A percentile compares a stretch with the other conserved stretches of the same genome.
Evolutionary conservation across 2,113 vertebrate species (phyloP).

Genomic region (Chaetops frenatus): DNA sequence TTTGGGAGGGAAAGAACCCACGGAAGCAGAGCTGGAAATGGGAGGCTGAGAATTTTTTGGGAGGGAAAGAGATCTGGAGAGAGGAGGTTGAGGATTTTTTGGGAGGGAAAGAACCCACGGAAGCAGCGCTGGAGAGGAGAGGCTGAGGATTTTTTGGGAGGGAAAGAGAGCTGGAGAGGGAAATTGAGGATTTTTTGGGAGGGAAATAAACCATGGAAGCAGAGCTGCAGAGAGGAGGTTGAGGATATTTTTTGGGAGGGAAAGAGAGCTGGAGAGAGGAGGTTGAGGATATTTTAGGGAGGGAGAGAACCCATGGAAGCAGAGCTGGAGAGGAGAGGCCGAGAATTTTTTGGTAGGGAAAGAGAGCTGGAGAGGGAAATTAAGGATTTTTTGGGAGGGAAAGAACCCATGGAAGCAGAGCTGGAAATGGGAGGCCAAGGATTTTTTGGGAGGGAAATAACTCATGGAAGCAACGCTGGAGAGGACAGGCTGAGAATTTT

Average conservation of each 20-base stretch:
- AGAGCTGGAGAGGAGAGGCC: fast-evolving
- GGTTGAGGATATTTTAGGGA: no score
- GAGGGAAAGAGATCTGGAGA: background rate
- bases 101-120: background rate
- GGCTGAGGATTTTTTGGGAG: background rate
- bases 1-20: background rate
- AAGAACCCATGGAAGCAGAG: fast-evolving
- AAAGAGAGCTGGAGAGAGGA: fast-evolving
- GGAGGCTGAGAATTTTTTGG: background rate
- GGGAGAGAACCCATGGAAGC: background rate
- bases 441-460: no score
- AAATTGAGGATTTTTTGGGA: background rate
- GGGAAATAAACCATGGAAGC: background rate
- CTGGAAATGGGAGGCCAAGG: fast-evolving
- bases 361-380: fast-evolving
- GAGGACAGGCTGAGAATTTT: background rate
- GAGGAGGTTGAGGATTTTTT: no score
- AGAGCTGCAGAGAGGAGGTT: fast-evolving
- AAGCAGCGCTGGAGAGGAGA: background rate
- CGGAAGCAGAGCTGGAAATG: background rate
- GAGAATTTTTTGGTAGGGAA: background rate
- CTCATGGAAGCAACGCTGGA: background rate
- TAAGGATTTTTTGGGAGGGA: no score
- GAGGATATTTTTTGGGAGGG: fast-evolving
- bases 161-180: fast-evolving